Base-by-base conservation (phyloP, 2,113 vertebrate species). In the Coturnix japonica region DNA sequence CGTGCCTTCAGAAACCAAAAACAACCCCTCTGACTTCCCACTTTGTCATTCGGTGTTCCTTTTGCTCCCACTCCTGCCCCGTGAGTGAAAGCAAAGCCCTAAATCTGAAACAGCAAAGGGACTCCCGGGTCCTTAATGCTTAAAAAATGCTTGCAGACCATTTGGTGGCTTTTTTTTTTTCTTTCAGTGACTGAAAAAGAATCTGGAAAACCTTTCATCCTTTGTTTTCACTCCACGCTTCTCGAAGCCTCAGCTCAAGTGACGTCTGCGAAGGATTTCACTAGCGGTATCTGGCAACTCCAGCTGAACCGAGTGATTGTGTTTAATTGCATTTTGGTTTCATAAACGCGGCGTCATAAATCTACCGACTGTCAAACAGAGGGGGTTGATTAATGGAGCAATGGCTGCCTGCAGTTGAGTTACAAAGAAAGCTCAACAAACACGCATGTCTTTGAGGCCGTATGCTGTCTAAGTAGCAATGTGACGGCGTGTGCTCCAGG, bases 241-340 rank as follows among this genome's bases (percentile, higher is more conserved):
- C 73, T 79, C 0, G 0, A 77, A 93, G 76, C 41, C 22, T 12
- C 25, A 14, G 6, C 71, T 54, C 51, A 22, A 59, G 30, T 2
- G 28, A 85, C 1, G 0, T 83, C 63, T 87, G 88, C 81, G 67
- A 92, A 71, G 39, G 82, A 56, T 78, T 94, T 63, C 0, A 0
- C 0, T 4, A 87, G 79, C 70, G 81, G 28, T 20, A 80, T 41
- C 77, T 89, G 95, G 91, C 92, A 87, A 78, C 60, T 79, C 93
- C 90, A 87, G 85, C 37, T 31, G 7, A 76, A 35, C 82, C 75
- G 94, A 96, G 60, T 41, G 93, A 94, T 92, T 73, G 80, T 57
- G 81, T 80, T 95, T 92, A 96, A 96, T 93, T 95, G 91, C 92
- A 85, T 92, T 93, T 94, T 90, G 91, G 91, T 95, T 91, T 86